Conservation (phyloP, 2,797 vertebrate genomes). For the Ptychobarbus kaznakovi region DNA sequence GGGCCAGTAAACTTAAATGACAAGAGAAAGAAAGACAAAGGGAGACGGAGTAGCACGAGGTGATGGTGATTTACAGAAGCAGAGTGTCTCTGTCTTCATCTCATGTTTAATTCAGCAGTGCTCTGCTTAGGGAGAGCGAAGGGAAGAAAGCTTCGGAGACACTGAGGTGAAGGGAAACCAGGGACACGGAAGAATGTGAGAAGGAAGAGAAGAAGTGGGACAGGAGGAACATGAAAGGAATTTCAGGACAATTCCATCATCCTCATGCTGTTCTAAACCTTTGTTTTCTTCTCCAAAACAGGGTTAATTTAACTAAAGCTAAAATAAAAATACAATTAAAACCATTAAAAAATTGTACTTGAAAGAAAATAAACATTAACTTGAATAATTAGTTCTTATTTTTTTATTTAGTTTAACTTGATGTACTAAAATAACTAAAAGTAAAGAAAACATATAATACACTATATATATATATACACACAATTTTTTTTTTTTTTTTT, state of each 20-base stretch:
- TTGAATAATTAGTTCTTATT: too few species aligned
- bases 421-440: neutral
- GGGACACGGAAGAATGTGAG: neutral
- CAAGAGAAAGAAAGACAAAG: conserved; percentile 31
- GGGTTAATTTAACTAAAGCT: neutral
- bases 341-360: neutral
- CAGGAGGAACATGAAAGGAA: neutral
- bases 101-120: conserved; percentile 65
- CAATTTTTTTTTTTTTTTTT: too few species aligned
- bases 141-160: conserved; percentile 26
- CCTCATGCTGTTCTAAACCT: neutral
- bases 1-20: conserved; percentile 30
- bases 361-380: neutral
- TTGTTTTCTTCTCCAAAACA: neutral
- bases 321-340: neutral
- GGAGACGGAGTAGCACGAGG: conserved; percentile 35
- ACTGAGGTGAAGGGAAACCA: conserved; percentile 14
- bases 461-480: too few species aligned
- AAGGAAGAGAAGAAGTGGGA: neutral
- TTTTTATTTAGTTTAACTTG: neutral
- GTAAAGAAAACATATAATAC: neutral
- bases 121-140: conserved; percentile 46
- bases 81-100: conserved; percentile 46
- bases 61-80: conserved; percentile 48
- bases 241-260: neutral